Evolutionary conservation across 2,113 vertebrate genomes (phyloP), one percentile per base, ranked within the genome.

Genomic region (Calonectris borealis): DNA sequence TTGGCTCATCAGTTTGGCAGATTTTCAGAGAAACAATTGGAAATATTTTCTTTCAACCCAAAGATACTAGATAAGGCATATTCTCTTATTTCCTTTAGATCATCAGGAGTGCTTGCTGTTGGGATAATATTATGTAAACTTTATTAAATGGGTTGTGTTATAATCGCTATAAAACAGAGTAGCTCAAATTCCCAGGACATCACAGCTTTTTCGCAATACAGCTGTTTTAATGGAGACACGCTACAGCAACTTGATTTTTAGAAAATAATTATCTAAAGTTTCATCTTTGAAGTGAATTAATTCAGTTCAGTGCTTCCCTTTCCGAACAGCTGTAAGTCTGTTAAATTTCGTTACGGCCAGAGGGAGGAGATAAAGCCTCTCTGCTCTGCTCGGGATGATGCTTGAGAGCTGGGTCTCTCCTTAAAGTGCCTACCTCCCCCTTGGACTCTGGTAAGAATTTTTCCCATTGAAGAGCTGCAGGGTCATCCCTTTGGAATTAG

Each of bases 351-450:
- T 38, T 22, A 2, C 0, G 73, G 80, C 95, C 94, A 91, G 93
- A 86, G 93, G 96, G 93, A 95, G 91, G 91, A 68, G 89, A 22
- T 72, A 95, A 73, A 95, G 83, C 62, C 62, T 90, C 96, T 96
- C 93, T 76, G 70, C 91, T 88, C 87, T 3, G 42, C 92, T 52
- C 16, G 4, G 44, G 10, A 11, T 4, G 3, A 2, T n/a, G 13
- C 64, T 15, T 4, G 22, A 3, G 31, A 29, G 70, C 79, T 6
- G 26, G 8, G 20, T 5, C 42, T 21, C 38, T n/a, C 29, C 22
- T 36, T 3, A 1, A 7, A 9, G 22, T 1, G 16, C 52, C 68
- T n/a, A 1, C 68, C 38, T 81, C 68, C 7, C 10, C 77, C 42
- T 34, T 24, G 6, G 14, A 11, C 38, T 11, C 13, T 0, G 7